Evolutionary conservation across 2,888 invertebrate genomes (phyloP).

Genomic region (Tenthredo notha): DNA sequence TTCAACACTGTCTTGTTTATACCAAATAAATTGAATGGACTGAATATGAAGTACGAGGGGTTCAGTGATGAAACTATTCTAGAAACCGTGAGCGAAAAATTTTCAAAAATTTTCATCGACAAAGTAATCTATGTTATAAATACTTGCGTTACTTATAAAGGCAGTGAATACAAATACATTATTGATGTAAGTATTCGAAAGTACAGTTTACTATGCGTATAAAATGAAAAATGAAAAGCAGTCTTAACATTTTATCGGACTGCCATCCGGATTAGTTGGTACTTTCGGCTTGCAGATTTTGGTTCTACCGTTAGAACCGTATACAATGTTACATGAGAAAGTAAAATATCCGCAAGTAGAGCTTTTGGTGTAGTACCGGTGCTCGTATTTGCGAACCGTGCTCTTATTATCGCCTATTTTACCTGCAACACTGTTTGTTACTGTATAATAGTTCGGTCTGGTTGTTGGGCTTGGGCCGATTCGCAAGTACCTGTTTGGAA

Average conservation of each 20-base stretch:
- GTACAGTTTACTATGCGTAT: constrained; percentile 6
- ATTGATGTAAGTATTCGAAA: constrained; percentile 17
- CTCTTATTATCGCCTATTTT: constrained; percentile 83
- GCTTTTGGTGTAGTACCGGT: constrained; percentile 91
- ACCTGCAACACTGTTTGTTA: constrained; percentile 90
- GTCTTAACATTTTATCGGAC: constrained; percentile 82
- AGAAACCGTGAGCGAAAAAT: not conserved
- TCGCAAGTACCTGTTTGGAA: constrained; percentile 48
- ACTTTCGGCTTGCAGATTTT: constrained; percentile 91
- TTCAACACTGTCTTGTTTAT: not conserved
- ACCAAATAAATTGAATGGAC: not conserved
- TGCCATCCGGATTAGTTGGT: constrained; percentile 88
- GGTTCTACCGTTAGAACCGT: constrained; percentile 87
- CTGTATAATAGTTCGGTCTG: constrained; percentile 84
- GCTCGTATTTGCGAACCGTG: constrained; percentile 80
- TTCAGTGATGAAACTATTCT: not conserved
- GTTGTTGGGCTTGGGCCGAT: constrained; percentile 52
- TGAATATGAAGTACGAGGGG: not conserved
- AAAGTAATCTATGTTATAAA: constrained; percentile 34
- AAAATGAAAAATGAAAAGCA: constrained; percentile 40
- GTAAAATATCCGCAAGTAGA: constrained; percentile 94
- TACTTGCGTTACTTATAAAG: constrained; percentile 33
- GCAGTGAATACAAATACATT: constrained; percentile 43
- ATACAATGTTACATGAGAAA: constrained; percentile 90
- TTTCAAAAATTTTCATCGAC: not conserved